These are phyloP conservation scores for Dermatemys mawii DNA, from an alignment of 2,113 vertebrate genomes.

Conservation along the genomic window DNA sequence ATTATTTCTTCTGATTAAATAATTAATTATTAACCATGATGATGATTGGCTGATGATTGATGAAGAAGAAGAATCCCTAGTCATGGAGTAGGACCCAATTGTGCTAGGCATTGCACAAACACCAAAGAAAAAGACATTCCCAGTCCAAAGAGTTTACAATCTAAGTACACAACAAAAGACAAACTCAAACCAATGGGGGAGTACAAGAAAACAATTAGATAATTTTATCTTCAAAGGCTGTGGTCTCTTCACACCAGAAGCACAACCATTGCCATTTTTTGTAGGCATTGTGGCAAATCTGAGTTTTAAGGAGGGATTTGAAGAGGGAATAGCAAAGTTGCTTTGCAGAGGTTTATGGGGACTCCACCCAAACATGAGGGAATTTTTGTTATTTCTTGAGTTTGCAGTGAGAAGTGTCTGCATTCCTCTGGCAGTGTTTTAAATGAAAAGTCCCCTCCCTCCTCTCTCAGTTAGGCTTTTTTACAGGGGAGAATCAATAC, in stretches of 20 bases:
- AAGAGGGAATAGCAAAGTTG: background rate
- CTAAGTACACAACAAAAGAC: background rate
- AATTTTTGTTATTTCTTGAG: background rate
- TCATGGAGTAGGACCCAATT: background rate
- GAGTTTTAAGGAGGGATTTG: background rate
- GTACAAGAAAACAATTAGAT: background rate
- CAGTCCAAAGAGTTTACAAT: background rate
- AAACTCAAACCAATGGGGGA: background rate
- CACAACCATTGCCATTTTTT: background rate
- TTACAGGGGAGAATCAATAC: background rate
- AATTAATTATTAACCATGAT: background rate
- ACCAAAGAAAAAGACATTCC: background rate
- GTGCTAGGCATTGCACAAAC: background rate
- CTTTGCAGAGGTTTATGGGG: background rate
- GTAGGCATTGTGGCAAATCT: background rate
- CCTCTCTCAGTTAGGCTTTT: background rate
- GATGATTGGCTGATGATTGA: background rate
- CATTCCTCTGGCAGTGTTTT: background rate
- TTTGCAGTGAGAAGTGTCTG: background rate
- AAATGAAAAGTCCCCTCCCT: background rate
- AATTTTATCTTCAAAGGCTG: background rate
- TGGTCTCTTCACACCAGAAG: background rate
- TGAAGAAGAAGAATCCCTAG: background rate
- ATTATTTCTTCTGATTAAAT: background rate
- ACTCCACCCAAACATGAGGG: background rate